phyloP scores from a whole-genome alignment of 2,113 vertebrate species.

The Poeciliopsis turrubarensis region DNA sequence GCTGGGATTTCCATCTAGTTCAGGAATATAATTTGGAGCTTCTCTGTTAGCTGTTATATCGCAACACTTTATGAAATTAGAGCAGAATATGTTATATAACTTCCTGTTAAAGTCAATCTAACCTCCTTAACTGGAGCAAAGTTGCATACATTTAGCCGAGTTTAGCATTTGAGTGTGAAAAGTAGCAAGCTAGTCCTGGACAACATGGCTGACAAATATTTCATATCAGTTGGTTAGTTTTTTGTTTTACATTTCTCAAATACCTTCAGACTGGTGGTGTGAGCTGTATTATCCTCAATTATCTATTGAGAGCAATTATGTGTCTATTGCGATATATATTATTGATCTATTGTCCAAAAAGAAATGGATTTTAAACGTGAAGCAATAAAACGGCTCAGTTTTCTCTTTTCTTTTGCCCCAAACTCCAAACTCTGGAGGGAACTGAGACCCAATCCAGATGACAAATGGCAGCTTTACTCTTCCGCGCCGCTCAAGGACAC shows the following conservation, averaged over 20 bases:
- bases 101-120: constrained; percentile 37
- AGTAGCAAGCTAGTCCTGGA: no score
- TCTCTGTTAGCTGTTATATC: constrained; percentile 25
- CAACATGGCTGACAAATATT: no score
- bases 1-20: neutral
- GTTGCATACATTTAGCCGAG: neutral
- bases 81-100: constrained; percentile 25
- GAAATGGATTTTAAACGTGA: constrained; percentile 51
- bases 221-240: no score
- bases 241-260: no score
- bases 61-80: constrained; percentile 11
- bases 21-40: constrained; percentile 33
- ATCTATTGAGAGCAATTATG: no score
- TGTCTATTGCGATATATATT: no score
- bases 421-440: constrained; percentile 33
- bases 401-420: constrained; percentile 27
- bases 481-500: constrained; percentile 64
- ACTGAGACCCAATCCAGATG: constrained; percentile 50
- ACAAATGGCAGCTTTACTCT: constrained; percentile 61
- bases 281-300: no score
- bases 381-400: constrained; percentile 40
- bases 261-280: no score
- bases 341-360: constrained; percentile 2
- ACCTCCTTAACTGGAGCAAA: constrained; percentile 32
- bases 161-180: no score